phyloP scores from a whole-genome alignment of 2,113 vertebrate species.

The Melanostigma gelatinosum region DNA sequence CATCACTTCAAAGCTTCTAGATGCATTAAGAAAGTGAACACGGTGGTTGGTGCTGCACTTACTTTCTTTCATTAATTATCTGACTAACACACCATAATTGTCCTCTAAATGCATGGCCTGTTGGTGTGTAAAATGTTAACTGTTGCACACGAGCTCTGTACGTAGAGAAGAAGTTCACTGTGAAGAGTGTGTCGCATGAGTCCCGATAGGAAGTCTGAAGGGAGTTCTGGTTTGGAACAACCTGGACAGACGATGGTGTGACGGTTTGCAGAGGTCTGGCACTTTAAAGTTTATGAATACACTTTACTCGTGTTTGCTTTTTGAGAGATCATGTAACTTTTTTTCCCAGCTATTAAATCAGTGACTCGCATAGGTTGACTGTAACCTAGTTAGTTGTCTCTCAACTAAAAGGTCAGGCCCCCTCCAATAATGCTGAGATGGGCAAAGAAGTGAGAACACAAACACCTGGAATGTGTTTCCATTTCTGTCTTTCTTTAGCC shows the following conservation, averaged over 20 bases:
- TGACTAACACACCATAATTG: too few relatives aligned
- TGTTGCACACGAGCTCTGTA: constrained; percentile 20
- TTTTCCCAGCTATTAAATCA: constrained; percentile 5
- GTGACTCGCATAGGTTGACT: neutral
- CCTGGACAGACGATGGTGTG: constrained; percentile 9
- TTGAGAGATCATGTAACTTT: neutral
- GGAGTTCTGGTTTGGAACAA: neutral
- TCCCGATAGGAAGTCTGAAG: constrained; percentile 16
- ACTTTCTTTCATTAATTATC: too few relatives aligned
- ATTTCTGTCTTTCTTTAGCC: too few relatives aligned
- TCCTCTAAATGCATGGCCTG: too few relatives aligned
- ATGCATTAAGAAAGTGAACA: too few relatives aligned
- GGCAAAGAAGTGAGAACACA: neutral
- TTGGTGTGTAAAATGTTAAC: too few relatives aligned
- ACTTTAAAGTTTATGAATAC: constrained; percentile 14
- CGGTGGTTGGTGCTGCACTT: too few relatives aligned
- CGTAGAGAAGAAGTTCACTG: constrained; percentile 34
- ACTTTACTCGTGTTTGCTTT: constrained; percentile 16
- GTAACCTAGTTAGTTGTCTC: neutral
- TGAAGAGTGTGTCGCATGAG: constrained; percentile 38
- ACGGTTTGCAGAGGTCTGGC: constrained; percentile 4
- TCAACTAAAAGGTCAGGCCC: neutral
- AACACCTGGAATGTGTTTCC: neutral
- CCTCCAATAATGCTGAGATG: neutral
- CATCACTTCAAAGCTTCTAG: too few relatives aligned